These are phyloP conservation scores for Corydoras sp. DNA, from an alignment of 2,113 vertebrate species.

Conservation along the genomic window DNA sequence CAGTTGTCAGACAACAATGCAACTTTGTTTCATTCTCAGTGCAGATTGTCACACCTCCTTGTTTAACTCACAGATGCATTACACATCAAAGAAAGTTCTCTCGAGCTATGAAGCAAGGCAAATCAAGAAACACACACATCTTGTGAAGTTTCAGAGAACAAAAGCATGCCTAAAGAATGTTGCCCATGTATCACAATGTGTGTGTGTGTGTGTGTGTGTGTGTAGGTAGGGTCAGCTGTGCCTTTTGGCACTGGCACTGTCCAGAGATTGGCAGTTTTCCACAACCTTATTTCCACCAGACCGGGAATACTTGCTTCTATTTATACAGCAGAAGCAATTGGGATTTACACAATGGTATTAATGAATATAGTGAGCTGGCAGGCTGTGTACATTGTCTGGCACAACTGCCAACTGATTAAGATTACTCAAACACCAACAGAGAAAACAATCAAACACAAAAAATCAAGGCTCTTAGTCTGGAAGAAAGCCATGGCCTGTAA, in stretches of 20 bases:
- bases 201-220: conserved; percentile 24
- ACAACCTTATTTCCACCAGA: conserved; percentile 59
- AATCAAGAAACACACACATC: conserved; percentile 32
- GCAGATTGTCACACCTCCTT: conserved; percentile 20
- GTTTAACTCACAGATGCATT: conserved; percentile 25
- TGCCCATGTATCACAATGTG: conserved; percentile 25
- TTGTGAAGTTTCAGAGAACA: conserved; percentile 39
- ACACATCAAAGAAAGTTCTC: conserved; percentile 19
- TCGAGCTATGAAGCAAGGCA: conserved; percentile 8
- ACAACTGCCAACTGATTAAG: conserved; percentile 45
- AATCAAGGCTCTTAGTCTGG: too few species aligned
- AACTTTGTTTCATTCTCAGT: conserved; percentile 22
- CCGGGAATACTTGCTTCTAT: conserved; percentile 65
- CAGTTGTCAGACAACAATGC: conserved; percentile 24
- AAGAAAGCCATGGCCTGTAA: too few species aligned
- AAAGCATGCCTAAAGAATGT: conserved; percentile 27
- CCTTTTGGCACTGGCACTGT: conserved; percentile 55
- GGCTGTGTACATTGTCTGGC: conserved; percentile 44
- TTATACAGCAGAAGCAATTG: conserved; percentile 67
- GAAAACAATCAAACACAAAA: conserved; percentile 10
- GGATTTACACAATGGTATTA: conserved; percentile 57
- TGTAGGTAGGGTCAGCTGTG: conserved; percentile 43
- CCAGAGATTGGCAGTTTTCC: conserved; percentile 58
- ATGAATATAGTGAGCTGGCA: conserved; percentile 56
- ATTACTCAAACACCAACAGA: conserved; percentile 49